Percentiles rank a stretch among this genome's conserved stretches.
These are phyloP conservation scores for Atractosteus spatula DNA, from an alignment of 2,113 vertebrate species.

Conservation along the genomic window DNA sequence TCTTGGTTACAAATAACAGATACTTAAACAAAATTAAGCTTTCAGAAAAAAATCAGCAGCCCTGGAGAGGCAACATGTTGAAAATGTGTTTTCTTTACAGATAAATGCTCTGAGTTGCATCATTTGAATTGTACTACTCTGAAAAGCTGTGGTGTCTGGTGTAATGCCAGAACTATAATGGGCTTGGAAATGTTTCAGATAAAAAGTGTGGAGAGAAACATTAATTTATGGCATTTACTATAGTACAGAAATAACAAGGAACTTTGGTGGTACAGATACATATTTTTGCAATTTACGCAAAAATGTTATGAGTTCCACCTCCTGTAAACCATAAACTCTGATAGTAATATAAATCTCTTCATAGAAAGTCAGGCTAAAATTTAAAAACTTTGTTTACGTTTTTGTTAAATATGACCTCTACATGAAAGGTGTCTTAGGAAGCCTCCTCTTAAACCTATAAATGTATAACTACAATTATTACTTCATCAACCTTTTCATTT, in stretches of 20 bases:
- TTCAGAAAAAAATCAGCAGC: not conserved
- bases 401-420: no score
- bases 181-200: not conserved
- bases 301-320: conserved; percentile 1
- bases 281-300: conserved; percentile 4
- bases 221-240: not conserved
- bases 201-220: not conserved
- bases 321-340: conserved; percentile 7
- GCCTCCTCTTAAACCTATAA: no score
- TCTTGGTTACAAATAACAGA: conserved; percentile 3
- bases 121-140: not conserved
- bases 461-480: no score
- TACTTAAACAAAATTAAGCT: not conserved
- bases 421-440: no score
- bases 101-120: not conserved
- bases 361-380: not conserved
- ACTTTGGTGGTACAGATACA: not conserved
- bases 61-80: not conserved
- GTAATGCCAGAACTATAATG: not conserved
- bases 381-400: no score
- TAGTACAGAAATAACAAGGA: not conserved
- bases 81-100: conserved; percentile 11
- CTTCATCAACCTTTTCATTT: no score
- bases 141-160: conserved; percentile 4
- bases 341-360: not conserved